phyloP scores from a whole-genome alignment of 2,888 invertebrate species.

The Spilosoma lubricipeda region DNA sequence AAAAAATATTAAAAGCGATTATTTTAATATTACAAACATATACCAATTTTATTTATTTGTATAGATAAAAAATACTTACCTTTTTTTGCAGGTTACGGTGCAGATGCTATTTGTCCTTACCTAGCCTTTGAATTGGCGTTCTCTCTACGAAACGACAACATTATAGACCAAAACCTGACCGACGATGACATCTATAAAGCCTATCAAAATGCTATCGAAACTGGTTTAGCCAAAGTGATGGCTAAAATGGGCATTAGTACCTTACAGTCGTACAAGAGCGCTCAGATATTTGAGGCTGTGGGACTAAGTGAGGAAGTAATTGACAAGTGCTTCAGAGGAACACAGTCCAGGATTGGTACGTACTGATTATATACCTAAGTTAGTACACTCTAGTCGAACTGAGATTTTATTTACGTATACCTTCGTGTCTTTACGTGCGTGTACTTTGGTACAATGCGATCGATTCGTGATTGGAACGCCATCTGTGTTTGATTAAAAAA shows the following conservation, averaged over 20 bases:
- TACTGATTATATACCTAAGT: slow-evolving; percentile 8
- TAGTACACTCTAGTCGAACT: background rate
- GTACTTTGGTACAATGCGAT: no score
- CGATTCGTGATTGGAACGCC: no score
- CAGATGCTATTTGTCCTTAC: slow-evolving; percentile 99
- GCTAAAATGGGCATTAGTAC: slow-evolving; percentile 99
- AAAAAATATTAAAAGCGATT: no score
- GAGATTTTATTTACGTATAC: no score
- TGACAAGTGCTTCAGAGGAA: slow-evolving; percentile 95
- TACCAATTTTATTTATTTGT: no score
- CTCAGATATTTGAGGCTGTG: slow-evolving; percentile 99
- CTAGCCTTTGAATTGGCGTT: slow-evolving; percentile 97
- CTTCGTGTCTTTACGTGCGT: no score
- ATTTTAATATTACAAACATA: no score
- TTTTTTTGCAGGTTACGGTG: slow-evolving; percentile 93
- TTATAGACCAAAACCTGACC: slow-evolving; percentile 91
- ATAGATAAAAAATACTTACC: no score
- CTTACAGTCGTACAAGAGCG: slow-evolving; percentile 98
- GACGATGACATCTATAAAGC: slow-evolving; percentile 94
- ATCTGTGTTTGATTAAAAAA: no score
- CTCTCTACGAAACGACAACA: slow-evolving; percentile 93
- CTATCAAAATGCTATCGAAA: slow-evolving; percentile 96
- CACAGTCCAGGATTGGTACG: slow-evolving; percentile 88
- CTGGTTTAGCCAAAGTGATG: slow-evolving; percentile 92
- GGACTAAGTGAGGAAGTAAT: slow-evolving; percentile 97